Base-by-base conservation (phyloP, 2,888 invertebrate species). In the Amaurobius ferox region DNA sequence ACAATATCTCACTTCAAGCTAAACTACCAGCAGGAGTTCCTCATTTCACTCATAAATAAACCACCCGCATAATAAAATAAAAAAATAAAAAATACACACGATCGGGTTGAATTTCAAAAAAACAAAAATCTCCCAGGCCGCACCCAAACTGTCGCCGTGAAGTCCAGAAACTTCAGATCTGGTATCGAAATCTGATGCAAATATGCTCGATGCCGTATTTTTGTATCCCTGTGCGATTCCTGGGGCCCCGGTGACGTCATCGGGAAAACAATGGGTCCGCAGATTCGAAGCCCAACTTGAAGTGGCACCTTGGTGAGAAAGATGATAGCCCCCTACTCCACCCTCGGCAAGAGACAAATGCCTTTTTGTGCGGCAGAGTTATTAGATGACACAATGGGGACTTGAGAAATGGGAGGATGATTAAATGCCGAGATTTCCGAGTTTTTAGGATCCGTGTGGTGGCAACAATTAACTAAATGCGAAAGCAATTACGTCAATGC, bases 291-390 rank as follows among this genome's bases (percentile, higher is more conserved):
- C 2, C 19, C 13, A 29, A 40, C 26, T 29, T 28, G n/a, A 70
- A 70, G 70, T 44, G 70, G 28, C 70, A 70, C 70, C 70, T 70
- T 39, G 28, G n/a, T 26, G 40, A 19, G 70, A 70, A 40, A 70
- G 26, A 13, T 9, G 70, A 70, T 70, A 70, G 23, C 16, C 44
- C 44, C 44, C 39, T 16, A 44, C 70, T 44, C 70, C 70, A 70
- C 70, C 70, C 70, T 44, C 16, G 6, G 44, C 28, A 9, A 16
- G 11, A 28, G 7, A 44, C 35, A 35, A 70, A 40, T 28, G 70
- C 19, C 29, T 29, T 67, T 70, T 70, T 70, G 70, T 70, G 28
- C 44, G 26, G 16, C 28, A 29, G 26, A 29, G 44, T 44, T 70
- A 23, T 40, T 44, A 67, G 44, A 70, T 40, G 30, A 64, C 64